Evolutionary conservation across 2,888 invertebrate species (phyloP), one percentile per base, ranked within the genome.

Genomic region (Oligia latruncula): DNA sequence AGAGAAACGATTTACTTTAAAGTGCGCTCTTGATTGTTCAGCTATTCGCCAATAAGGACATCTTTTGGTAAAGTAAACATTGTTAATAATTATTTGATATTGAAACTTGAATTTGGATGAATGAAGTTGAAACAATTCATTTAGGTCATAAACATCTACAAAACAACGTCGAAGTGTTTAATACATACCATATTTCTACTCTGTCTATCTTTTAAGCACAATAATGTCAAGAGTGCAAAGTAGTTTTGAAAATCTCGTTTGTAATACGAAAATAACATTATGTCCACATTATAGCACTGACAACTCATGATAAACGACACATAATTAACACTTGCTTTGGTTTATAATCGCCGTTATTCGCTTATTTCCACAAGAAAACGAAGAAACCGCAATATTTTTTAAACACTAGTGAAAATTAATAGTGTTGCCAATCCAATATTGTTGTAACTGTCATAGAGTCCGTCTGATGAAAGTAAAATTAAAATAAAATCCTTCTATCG

Each of bases 341-440:
- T 62, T 29, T 43, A 17, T 40, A 29, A 13, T 55, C 23, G 20
- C 20, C 13, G 5, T 20, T 55, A 66, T 11, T 79, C 5, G 17
- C 4, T 11, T 11, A 49, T n/a, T 58, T 67, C 20, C 29, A 67
- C 23, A 49, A 9, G 13, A 40, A 52, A n/a, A 72, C n/a, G n/a
- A 20, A 49, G 8, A 46, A 60, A 72, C 35, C n/a, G 3, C 4
- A 52, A 13, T 8, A 6, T 70, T 70, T 80, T 68, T 68, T 20
- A 55, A 80, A 80, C 20, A 46, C 4, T 35, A 5, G 23, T n/a
- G 8, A 64, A 64, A 80, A 62, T 29, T 5, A 40, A 9, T 5
- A 49, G 43, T 80, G 80, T 64, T 80, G 80, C 80, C 68, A 49
- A 40, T 11, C 20, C 11, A 65, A 40, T 40, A 40, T 40, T 20